Evolutionary conservation across 2,113 vertebrate genomes (phyloP).

Genomic region (Pontoporia blainvillei): DNA sequence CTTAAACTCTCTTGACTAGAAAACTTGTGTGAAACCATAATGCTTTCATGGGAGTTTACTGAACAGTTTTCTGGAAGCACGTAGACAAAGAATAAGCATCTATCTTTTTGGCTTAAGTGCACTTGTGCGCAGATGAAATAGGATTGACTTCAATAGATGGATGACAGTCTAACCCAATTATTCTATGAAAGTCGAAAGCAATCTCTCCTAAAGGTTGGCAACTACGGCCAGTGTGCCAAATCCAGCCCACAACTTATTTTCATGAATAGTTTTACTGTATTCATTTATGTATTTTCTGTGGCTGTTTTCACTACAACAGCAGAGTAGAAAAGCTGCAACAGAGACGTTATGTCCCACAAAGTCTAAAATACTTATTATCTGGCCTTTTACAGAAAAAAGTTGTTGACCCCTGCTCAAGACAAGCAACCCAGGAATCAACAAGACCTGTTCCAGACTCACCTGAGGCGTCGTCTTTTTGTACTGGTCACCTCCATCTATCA

Average conservation of each 20-base stretch:
- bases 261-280: background rate
- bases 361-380: background rate
- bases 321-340: background rate
- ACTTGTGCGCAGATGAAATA: background rate
- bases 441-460: conserved; percentile 76
- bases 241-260: background rate
- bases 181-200: conserved; percentile 12
- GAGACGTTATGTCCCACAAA: background rate
- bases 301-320: background rate
- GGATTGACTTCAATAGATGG: background rate
- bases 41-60: background rate
- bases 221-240: background rate
- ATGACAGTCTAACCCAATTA: background rate
- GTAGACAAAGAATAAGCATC: conserved; percentile 33
- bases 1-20: background rate
- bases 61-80: background rate
- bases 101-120: background rate
- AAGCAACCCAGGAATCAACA: background rate
- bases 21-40: background rate
- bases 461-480: conserved; percentile 94
- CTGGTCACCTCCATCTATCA: conserved; percentile 90
- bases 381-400: background rate
- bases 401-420: background rate
- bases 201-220: background rate
- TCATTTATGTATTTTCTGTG: background rate